A percentile compares a stretch with the other conserved stretches of the same genome.
Evolutionary conservation across 2,888 invertebrate species (phyloP).

Genomic region (Leptopilina drosophilae): DNA sequence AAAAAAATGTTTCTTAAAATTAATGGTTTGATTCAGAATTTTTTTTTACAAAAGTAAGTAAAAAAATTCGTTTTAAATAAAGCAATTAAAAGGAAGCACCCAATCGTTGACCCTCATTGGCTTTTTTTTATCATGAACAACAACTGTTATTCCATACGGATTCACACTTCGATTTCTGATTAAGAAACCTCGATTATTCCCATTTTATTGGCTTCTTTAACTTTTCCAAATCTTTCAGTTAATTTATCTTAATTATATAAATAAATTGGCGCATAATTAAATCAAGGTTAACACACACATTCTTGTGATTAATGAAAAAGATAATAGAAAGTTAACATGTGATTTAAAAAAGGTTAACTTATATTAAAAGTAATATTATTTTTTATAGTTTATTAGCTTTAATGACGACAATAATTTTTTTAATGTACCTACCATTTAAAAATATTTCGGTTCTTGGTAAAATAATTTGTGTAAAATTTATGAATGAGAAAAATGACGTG

Average conservation of each 20-base stretch:
- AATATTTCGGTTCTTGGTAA: no score
- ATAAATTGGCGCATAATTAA: background rate
- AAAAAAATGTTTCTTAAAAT: no score
- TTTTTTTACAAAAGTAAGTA: no score
- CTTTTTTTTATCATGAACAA: background rate
- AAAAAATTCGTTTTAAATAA: no score
- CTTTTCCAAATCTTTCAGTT: conserved; percentile 2
- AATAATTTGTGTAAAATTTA: background rate
- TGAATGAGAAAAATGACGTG: background rate
- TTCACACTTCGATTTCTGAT: conserved; percentile 42
- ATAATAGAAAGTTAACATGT: background rate
- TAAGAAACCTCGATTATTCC: conserved; percentile 35
- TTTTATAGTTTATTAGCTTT: no score
- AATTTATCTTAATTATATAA: background rate
- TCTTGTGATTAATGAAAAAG: no score
- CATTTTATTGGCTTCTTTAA: conserved; percentile 34
- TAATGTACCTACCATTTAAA: no score
- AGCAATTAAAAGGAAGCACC: conserved; percentile 27
- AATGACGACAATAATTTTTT: no score
- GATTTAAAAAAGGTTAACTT: background rate
- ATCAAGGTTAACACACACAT: background rate
- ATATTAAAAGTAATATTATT: no score
- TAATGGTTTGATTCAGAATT: no score
- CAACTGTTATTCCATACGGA: conserved; percentile 42
- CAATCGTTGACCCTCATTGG: conserved; percentile 43